Conservation (phyloP, 2,888 invertebrate genomes). For the Cartodere bifasciata region DNA sequence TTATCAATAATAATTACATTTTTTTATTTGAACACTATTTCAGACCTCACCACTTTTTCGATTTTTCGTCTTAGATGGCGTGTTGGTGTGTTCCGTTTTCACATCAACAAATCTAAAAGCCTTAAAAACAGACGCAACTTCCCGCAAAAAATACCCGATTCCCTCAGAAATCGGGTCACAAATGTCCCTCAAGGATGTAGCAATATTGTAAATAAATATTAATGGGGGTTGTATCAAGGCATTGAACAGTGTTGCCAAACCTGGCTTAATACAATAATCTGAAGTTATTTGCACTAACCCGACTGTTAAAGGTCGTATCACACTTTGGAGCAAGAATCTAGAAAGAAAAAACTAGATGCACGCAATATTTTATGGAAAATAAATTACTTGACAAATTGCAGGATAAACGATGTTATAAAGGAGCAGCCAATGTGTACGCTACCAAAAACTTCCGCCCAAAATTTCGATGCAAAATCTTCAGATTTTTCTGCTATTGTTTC, state of each 20-base stretch:
- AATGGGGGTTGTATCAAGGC: slow-evolving; percentile 54
- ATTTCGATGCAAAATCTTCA: slow-evolving; percentile 44
- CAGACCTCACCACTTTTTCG: too few relatives aligned
- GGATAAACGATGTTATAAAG: slow-evolving; percentile 46
- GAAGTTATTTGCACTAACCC: slow-evolving; percentile 49
- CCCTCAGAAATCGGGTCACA: slow-evolving; percentile 47
- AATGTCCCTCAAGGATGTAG: slow-evolving; percentile 48
- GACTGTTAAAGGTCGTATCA: slow-evolving; percentile 45
- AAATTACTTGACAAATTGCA: slow-evolving; percentile 42
- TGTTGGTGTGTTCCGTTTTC: too few relatives aligned
- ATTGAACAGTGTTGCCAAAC: slow-evolving; percentile 48
- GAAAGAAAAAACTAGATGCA: slow-evolving; percentile 10
- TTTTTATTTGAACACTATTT: too few relatives aligned
- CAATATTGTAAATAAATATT: slow-evolving; percentile 48
- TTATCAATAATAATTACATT: too few relatives aligned
- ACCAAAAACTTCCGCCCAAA: slow-evolving; percentile 57
- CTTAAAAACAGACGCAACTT: slow-evolving; percentile 34
- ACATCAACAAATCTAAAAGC: slow-evolving; percentile 40
- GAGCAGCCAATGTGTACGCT: slow-evolving; percentile 46
- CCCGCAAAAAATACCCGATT: slow-evolving; percentile 39
- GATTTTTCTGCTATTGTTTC: slow-evolving; percentile 46
- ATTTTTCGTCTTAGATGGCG: too few relatives aligned
- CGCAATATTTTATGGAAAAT: not conserved
- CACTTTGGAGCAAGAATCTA: slow-evolving; percentile 43
- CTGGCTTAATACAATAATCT: slow-evolving; percentile 56